phyloP scores from a whole-genome alignment of 2,888 invertebrate species.

The Odontocolon sp. region DNA sequence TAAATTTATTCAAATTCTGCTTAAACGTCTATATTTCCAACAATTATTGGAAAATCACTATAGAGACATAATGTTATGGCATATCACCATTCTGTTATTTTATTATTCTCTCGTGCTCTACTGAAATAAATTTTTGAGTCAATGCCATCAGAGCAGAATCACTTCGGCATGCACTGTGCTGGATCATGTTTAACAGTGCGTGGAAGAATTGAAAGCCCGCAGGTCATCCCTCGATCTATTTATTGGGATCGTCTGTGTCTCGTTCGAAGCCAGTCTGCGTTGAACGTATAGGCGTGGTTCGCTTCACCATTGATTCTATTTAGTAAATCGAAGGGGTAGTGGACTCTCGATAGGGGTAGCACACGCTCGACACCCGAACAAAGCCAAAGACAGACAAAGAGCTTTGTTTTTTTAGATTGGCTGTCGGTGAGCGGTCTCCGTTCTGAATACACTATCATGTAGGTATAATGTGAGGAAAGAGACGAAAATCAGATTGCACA shows the following conservation, averaged over 20 bases:
- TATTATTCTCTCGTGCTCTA: too few species aligned
- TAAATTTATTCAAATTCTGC: too few species aligned
- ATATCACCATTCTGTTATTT: too few species aligned
- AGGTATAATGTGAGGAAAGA: slow-evolving; percentile 30
- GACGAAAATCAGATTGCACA: slow-evolving; percentile 5
- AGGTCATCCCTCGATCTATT: slow-evolving; percentile 37
- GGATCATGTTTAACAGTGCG: slow-evolving; percentile 25
- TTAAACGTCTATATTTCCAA: too few species aligned
- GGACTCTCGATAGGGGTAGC: slow-evolving; percentile 47
- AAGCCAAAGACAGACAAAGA: slow-evolving; percentile 63
- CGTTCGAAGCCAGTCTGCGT: slow-evolving; percentile 13
- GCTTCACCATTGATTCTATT: slow-evolving; percentile 63
- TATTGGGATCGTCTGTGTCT: not conserved
- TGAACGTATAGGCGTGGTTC: slow-evolving; percentile 54
- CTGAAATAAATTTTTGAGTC: too few species aligned
- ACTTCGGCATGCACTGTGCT: not conserved
- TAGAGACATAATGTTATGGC: too few species aligned
- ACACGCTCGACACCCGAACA: slow-evolving; percentile 57
- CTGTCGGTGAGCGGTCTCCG: slow-evolving; percentile 20
- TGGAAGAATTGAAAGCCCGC: slow-evolving; percentile 37
- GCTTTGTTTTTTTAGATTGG: slow-evolving; percentile 62
- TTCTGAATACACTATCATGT: not conserved
- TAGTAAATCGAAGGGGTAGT: slow-evolving; percentile 66
- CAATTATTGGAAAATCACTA: too few species aligned
- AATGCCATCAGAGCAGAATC: not conserved